phyloP scores from a whole-genome alignment of 2,888 invertebrate genomes.

The Lepetodrilus schrolli region DNA sequence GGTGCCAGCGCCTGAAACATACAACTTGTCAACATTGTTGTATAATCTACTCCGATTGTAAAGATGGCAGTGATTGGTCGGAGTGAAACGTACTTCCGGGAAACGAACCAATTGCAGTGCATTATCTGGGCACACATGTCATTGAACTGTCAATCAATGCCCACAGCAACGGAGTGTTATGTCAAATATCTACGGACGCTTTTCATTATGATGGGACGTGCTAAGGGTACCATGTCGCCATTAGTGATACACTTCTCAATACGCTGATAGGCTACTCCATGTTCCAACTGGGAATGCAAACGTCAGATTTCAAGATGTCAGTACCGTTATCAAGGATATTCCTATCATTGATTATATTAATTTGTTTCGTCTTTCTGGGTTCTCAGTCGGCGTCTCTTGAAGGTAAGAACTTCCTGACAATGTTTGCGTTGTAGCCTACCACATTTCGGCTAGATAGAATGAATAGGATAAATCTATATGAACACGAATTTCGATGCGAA shows the following conservation, averaged over 20 bases:
- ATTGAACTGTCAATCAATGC: conserved; percentile 9
- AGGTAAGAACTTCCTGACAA: no score
- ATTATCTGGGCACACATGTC: neutral
- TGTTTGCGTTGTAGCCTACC: no score
- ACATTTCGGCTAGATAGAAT: no score
- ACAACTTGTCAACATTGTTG: conserved; percentile 19
- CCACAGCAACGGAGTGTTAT: conserved; percentile 18
- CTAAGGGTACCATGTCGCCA: conserved; percentile 2
- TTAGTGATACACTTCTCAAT: neutral
- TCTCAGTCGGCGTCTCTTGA: no score
- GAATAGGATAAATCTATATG: no score
- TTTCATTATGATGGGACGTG: neutral
- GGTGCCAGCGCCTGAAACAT: neutral
- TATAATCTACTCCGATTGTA: neutral
- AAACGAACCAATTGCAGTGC: neutral
- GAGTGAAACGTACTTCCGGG: neutral
- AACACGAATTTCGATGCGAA: no score
- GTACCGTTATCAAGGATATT: no score
- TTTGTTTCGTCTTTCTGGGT: no score
- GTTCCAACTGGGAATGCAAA: neutral
- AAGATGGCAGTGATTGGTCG: neutral
- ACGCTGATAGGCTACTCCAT: neutral
- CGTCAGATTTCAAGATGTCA: neutral
- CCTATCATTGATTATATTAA: no score
- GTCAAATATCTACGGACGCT: neutral